Percentiles rank a stretch among this genome's conserved stretches.
phyloP scores from a whole-genome alignment of 2,113 vertebrate genomes.

The Cariama cristata region DNA sequence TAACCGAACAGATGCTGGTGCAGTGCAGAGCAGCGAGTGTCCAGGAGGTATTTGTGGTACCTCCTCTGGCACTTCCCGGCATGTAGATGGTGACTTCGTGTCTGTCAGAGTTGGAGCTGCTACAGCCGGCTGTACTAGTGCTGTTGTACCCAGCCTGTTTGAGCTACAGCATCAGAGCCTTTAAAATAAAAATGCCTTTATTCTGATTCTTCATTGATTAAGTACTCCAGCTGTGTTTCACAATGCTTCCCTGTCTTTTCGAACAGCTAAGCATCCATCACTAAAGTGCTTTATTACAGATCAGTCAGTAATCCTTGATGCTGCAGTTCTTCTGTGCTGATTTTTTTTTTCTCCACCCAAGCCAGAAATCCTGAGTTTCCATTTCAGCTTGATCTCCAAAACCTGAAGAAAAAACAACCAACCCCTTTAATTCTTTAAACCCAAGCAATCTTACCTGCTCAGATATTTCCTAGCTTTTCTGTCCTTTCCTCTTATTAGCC shows the following conservation, averaged over 20 bases:
- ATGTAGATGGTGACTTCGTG: accelerated
- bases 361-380: neutral
- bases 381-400: neutral
- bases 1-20: neutral
- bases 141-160: neutral
- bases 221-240: neutral
- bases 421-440: neutral
- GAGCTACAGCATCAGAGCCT: neutral
- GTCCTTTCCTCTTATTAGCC: neutral
- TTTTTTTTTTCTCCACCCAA: neutral
- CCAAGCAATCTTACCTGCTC: neutral
- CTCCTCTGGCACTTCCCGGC: neutral
- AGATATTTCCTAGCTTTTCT: neutral
- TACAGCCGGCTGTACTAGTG: neutral
- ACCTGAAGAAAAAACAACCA: neutral
- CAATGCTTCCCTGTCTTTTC: neutral
- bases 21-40: neutral
- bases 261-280: neutral
- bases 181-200: neutral
- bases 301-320: too few species aligned
- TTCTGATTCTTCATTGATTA: neutral
- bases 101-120: neutral
- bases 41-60: neutral
- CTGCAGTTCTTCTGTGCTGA: neutral
- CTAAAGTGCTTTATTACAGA: neutral